Conservation (phyloP, 2,797 vertebrate genomes). For the Gephyroberyx darwinii region DNA sequence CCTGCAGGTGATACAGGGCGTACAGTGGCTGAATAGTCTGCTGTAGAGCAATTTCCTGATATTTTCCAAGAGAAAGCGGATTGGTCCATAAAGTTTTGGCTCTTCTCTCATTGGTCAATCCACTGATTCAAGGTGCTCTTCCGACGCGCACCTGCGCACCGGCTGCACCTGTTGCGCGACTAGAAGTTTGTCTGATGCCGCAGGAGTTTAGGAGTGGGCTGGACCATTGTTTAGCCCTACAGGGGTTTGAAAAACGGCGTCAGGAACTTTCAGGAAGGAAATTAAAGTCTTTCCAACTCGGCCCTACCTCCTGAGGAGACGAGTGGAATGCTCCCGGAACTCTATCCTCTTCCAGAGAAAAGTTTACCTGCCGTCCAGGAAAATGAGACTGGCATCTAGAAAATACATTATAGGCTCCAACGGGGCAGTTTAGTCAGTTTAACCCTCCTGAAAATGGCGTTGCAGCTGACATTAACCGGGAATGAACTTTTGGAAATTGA, state of each 20-base stretch:
- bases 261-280: conserved; percentile 62
- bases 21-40: too few relatives aligned
- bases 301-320: conserved; percentile 37
- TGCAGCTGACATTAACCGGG: conserved; percentile 38
- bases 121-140: not conserved
- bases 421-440: not conserved
- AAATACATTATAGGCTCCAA: not conserved
- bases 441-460: conserved; percentile 62
- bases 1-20: too few relatives aligned
- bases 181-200: conserved; percentile 47
- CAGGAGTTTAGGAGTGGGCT: conserved; percentile 63
- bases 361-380: conserved; percentile 25
- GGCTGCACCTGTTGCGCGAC: conserved; percentile 67
- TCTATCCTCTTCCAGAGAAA: conserved; percentile 63
- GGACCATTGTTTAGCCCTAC: conserved; percentile 62
- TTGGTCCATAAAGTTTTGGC: conserved; percentile 21
- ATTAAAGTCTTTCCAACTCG: conserved; percentile 28
- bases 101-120: conserved; percentile 53
- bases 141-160: conserved; percentile 5
- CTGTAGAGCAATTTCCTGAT: too few relatives aligned
- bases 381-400: not conserved
- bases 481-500: conserved; percentile 80
- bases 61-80: not conserved
- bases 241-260: conserved; percentile 24
- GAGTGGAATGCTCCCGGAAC: conserved; percentile 78